A percentile compares a stretch with the other conserved stretches of the same genome.
Evolutionary conservation across 1,140 invertebrate species (phyloP).

Genomic region (Drosophila sp.): DNA sequence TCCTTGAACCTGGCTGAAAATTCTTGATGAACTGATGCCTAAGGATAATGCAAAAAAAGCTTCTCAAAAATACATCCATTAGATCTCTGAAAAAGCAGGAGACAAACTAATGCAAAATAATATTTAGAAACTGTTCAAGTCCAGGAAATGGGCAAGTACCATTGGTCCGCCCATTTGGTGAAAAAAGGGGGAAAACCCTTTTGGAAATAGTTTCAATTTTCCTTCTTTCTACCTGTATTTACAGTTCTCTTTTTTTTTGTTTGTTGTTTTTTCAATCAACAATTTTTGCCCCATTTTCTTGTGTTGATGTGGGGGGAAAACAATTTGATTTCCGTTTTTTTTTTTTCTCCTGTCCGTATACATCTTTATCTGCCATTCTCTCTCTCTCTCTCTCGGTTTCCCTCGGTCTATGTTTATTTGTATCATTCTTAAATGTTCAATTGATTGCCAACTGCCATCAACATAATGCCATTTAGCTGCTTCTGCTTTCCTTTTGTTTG

Average conservation of each 20-base stretch:
- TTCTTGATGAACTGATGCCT: no score
- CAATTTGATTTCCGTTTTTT: conserved; percentile 60
- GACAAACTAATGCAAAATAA: no score
- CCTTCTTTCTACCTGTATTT: not conserved
- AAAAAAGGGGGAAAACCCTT: conserved; percentile 5
- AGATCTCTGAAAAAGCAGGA: no score
- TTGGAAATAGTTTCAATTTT: not conserved
- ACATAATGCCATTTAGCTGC: conserved; percentile 42
- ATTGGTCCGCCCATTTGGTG: conserved; percentile 26
- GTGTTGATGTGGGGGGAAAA: conserved; percentile 40
- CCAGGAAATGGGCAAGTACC: conserved; percentile 38
- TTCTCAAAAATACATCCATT: no score
- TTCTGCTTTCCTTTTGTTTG: conserved; percentile 35
- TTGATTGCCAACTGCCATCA: conserved; percentile 67
- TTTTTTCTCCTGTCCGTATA: not conserved
- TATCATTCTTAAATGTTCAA: conserved; percentile 40
- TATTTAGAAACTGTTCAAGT: not conserved
- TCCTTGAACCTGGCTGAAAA: no score
- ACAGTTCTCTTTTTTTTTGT: not conserved
- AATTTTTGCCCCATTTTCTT: conserved; percentile 23
- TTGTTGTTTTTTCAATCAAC: conserved; percentile 32
- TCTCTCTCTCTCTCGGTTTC: not conserved
- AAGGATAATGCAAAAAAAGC: no score
- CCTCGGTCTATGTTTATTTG: conserved; percentile 31
- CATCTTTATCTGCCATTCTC: not conserved